A percentile compares a stretch with the other conserved stretches of the same genome.
These are phyloP conservation scores for Pempheris klunzingeri DNA, from an alignment of 2,797 vertebrate species.

Conservation along the genomic window DNA sequence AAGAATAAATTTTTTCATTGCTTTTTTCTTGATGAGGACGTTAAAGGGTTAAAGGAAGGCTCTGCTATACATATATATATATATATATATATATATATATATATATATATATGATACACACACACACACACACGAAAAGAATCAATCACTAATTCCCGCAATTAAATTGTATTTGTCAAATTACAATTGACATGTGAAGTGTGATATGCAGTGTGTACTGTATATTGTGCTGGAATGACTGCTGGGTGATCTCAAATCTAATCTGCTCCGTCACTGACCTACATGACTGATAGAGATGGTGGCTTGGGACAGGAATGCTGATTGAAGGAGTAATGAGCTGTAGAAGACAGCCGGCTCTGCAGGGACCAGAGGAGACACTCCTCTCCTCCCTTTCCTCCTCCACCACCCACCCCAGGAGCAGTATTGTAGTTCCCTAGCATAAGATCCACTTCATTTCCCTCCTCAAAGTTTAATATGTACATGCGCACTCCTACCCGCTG, in stretches of 20 bases:
- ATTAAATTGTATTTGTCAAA: not conserved
- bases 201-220: no score
- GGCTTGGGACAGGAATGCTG: conserved; percentile 52
- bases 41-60: no score
- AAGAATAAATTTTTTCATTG: no score
- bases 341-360: conserved; percentile 42
- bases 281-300: conserved; percentile 37
- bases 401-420: conserved; percentile 22
- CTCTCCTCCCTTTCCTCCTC: conserved; percentile 29
- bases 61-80: no score
- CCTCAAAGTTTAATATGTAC: conserved; percentile 67
- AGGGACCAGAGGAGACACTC: conserved; percentile 40
- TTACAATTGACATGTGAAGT: not conserved
- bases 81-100: no score
- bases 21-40: no score
- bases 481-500: conserved; percentile 38
- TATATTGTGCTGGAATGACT: no score
- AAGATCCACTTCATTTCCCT: conserved; percentile 61
- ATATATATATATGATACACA: no score
- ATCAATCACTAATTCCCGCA: not conserved
- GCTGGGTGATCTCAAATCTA: no score
- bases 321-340: conserved; percentile 74
- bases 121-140: no score
- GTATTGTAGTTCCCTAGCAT: conserved; percentile 37
- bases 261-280: no score